Evolutionary conservation across 1,140 invertebrate species (phyloP).

Genomic region (Nylanderia fulva): DNA sequence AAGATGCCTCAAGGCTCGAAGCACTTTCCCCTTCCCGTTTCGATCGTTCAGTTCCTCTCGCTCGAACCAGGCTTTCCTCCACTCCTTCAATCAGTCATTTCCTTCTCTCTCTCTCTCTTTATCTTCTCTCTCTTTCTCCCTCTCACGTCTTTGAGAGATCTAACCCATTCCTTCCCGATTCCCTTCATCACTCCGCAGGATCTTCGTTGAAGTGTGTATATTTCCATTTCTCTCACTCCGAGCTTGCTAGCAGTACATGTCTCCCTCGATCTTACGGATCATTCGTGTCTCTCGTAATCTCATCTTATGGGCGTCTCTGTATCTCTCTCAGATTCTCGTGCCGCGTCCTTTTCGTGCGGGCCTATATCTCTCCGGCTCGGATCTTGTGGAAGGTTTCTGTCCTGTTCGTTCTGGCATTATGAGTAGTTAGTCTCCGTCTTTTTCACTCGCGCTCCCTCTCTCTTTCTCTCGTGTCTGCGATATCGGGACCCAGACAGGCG

Average conservation of each 20-base stretch:
- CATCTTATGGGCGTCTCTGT: constrained; percentile 61
- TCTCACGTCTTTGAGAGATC: neutral
- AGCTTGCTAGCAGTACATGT: constrained; percentile 1
- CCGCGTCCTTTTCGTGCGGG: constrained; percentile 35
- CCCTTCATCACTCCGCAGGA: constrained; percentile 35
- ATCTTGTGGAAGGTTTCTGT: constrained; percentile 53
- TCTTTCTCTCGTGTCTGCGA: constrained; percentile 45
- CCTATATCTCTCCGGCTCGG: constrained; percentile 28
- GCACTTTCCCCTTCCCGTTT: constrained; percentile 63
- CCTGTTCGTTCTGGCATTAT: constrained; percentile 57
- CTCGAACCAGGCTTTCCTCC: constrained; percentile 67
- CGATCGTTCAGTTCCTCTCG: constrained; percentile 43
- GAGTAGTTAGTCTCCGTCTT: constrained; percentile 45
- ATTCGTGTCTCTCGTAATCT: constrained; percentile 65
- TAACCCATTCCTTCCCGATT: neutral
- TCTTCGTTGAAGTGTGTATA: constrained; percentile 47
- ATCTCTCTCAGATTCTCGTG: constrained; percentile 48
- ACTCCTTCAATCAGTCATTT: constrained; percentile 74
- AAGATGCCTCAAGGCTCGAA: constrained; percentile 78
- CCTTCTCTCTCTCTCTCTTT: constrained; percentile 59
- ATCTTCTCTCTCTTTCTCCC: constrained; percentile 27
- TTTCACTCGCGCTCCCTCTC: constrained; percentile 16
- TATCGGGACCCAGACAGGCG: constrained; percentile 60
- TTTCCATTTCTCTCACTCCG: constrained; percentile 38
- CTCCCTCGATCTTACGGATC: constrained; percentile 39